phyloP scores from a whole-genome alignment of 2,113 vertebrate genomes.

The Conger conger region DNA sequence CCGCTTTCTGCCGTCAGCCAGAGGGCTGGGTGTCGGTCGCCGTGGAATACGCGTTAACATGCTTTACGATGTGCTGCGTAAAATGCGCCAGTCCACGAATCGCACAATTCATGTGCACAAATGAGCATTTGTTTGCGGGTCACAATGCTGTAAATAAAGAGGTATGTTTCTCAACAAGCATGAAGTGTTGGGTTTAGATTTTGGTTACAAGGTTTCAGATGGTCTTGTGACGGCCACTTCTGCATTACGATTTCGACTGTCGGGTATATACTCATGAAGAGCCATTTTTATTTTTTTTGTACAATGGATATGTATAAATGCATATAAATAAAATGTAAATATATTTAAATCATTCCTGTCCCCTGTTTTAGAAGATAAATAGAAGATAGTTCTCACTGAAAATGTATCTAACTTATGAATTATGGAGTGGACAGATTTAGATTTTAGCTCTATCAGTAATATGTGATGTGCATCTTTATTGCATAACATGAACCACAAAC shows the following conservation, averaged over 20 bases:
- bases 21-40: neutral
- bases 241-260: neutral
- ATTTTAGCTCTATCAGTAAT: neutral
- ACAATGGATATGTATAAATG: slow-evolving; percentile 1
- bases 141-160: neutral
- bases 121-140: neutral
- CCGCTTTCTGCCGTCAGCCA: neutral
- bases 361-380: neutral
- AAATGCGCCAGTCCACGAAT: neutral
- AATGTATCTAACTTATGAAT: neutral
- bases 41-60: neutral
- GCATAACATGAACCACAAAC: neutral
- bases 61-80: neutral
- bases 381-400: neutral
- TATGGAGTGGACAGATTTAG: neutral
- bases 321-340: neutral
- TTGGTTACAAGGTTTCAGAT: neutral
- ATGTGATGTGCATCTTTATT: neutral
- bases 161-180: neutral
- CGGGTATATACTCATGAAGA: neutral
- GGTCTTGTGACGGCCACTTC: neutral
- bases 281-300: neutral
- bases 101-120: neutral
- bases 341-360: slow-evolving; percentile 2
- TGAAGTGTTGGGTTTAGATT: neutral